Percentiles rank a stretch among this genome's conserved stretches.
These are phyloP conservation scores for Meandrina meandrites DNA, from an alignment of 92 coral and sea anemone genomes.

Conservation along the genomic window DNA sequence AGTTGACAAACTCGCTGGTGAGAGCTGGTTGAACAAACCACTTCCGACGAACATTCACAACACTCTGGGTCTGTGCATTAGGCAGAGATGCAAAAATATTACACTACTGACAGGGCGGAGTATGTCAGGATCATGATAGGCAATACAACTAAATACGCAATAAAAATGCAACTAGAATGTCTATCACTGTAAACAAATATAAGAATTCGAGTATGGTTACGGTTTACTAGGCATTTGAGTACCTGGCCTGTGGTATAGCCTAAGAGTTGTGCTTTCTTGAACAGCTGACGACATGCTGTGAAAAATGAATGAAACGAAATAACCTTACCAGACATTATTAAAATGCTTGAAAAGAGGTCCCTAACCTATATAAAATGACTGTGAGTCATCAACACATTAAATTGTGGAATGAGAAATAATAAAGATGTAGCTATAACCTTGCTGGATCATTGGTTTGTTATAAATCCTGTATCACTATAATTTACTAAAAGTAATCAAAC, in stretches of 20 bases:
- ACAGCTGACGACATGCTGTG: conserved; percentile 91
- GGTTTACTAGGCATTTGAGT: neutral
- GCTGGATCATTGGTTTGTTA: too few species aligned
- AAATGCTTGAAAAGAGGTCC: neutral
- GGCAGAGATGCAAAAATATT: neutral
- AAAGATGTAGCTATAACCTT: too few species aligned
- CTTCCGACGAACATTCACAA: conserved; percentile 87
- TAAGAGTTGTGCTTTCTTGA: conserved; percentile 91
- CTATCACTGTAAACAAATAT: too few species aligned
- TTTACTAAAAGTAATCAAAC: too few species aligned
- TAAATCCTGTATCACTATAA: too few species aligned
- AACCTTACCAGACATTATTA: neutral
- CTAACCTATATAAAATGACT: too few species aligned
- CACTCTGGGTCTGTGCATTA: conserved; percentile 69
- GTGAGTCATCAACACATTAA: too few species aligned
- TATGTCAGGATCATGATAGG: neutral
- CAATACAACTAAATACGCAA: neutral
- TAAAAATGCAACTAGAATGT: too few species aligned
- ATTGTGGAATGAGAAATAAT: too few species aligned
- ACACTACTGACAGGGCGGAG: too few species aligned
- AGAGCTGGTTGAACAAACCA: conserved; percentile 96
- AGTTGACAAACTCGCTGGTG: conserved; percentile 94
- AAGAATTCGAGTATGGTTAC: too few species aligned
- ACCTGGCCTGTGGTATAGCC: conserved; percentile 91
- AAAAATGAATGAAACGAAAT: neutral